Evolutionary conservation across 2,888 invertebrate genomes (phyloP), one percentile per base, ranked within the genome.

Genomic region (Drosophila borborema): DNA sequence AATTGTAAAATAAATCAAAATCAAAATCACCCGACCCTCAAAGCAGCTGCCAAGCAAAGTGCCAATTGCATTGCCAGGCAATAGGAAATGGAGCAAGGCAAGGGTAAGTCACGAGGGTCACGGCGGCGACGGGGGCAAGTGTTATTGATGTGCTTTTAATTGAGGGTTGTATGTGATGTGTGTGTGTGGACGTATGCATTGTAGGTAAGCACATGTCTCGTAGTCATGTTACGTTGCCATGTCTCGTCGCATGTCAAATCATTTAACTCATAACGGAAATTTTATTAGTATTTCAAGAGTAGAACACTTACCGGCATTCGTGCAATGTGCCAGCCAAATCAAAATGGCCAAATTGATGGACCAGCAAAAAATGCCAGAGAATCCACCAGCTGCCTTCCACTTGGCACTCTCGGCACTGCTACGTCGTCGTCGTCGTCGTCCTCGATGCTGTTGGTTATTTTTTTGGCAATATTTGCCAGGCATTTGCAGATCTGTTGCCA

Each of bases 91-190:
- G 12, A 41, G 65, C 64, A 69, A 66, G 18, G 58, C 20, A 60
- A 38, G 41, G 20, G 49, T 12, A 40, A 55, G 14, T 9, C 28
- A 9, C 16, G 20, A 16, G 23, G 46, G 18, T 18, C 12, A 36
- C 34, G 12, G 28, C 10, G 36, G 23, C 31, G 7, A 0, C 16
- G 20, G 28, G 51, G 60, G 56, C 48, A 64, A 71, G 46, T 75
- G 76, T 86, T 89, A 89, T 90, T 87, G 87, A 87, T 87, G 90
- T 86, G 81, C 78, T 84, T 87, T 87, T 87, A 87, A 87, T 87
- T 87, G 87, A 81, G 86, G 86, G 69, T 73, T 64, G 49, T 40
- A 36, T 66, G 55, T 64, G 46, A 6, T 41, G 18, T 51, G 28
- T 38, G 31, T 64, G 48, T 62, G 64, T 64, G 58, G 67, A 60